These are phyloP conservation scores for Parnassius mnemosyne DNA, from an alignment of 2,888 invertebrate genomes.

Conservation along the genomic window DNA sequence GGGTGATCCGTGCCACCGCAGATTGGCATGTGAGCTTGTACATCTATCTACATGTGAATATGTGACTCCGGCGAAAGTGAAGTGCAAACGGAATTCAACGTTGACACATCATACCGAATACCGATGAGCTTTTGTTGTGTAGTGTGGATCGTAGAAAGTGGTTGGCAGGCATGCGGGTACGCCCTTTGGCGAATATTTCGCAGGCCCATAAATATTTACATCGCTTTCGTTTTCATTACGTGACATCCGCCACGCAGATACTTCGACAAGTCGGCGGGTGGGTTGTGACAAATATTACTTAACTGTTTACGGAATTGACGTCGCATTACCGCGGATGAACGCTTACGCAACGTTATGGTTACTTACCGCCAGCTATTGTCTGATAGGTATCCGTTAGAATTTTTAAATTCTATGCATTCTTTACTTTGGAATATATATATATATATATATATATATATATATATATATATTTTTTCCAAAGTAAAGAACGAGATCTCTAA, in stretches of 20 bases:
- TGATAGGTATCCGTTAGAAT: slow-evolving; percentile 1
- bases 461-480: no score
- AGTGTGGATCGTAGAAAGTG: slow-evolving; percentile 64
- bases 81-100: slow-evolving; percentile 50
- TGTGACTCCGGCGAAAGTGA: slow-evolving; percentile 61
- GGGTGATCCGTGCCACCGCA: slow-evolving; percentile 53
- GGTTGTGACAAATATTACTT: slow-evolving; percentile 68
- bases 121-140: slow-evolving; percentile 70
- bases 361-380: slow-evolving; percentile 26
- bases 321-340: slow-evolving; percentile 48
- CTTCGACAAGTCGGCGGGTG: slow-evolving; percentile 40
- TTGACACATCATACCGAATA: slow-evolving; percentile 64
- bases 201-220: slow-evolving; percentile 73
- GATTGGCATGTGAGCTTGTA: slow-evolving; percentile 50
- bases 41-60: slow-evolving; percentile 30
- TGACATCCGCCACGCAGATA: slow-evolving; percentile 48
- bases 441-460: no score
- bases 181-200: slow-evolving; percentile 78
- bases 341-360: slow-evolving; percentile 54
- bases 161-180: slow-evolving; percentile 67
- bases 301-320: slow-evolving; percentile 58
- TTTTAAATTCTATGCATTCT: slow-evolving; percentile 1
- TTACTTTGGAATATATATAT: not conserved
- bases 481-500: no score
- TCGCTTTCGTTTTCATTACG: slow-evolving; percentile 75